phyloP scores from a whole-genome alignment of 2,113 vertebrate genomes.

The Lampris incognitus region DNA sequence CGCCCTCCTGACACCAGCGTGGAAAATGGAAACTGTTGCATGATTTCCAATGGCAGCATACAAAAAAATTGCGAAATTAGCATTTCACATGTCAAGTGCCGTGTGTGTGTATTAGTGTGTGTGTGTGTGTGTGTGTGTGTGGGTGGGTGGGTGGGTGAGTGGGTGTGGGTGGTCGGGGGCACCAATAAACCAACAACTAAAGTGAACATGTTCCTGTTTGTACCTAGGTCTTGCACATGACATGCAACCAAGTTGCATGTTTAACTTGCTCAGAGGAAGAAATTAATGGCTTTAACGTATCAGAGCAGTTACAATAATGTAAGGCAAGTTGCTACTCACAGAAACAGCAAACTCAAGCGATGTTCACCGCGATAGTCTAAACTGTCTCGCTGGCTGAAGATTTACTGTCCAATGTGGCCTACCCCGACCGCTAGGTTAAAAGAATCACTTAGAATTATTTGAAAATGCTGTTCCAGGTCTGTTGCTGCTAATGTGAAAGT shows the following conservation, averaged over 20 bases:
- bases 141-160: too few species aligned
- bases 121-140: too few species aligned
- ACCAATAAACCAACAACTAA: neutral
- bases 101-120: neutral
- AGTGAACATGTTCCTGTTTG: slow-evolving; percentile 1
- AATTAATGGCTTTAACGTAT: too few species aligned
- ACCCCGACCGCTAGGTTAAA: too few species aligned
- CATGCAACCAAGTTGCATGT: neutral
- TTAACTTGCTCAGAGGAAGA: too few species aligned
- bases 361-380: too few species aligned
- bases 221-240: slow-evolving; percentile 5
- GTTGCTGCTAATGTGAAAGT: neutral
- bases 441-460: too few species aligned
- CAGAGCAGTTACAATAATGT: too few species aligned
- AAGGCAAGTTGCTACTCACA: neutral
- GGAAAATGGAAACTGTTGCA: slow-evolving; percentile 33
- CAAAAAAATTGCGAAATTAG: slow-evolving; percentile 28
- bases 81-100: slow-evolving; percentile 26
- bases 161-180: neutral
- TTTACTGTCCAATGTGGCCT: too few species aligned
- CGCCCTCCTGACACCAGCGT: neutral
- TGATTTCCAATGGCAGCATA: slow-evolving; percentile 8
- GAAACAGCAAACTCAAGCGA: neutral
- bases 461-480: too few species aligned
- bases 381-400: too few species aligned